Evolutionary conservation across 2,888 invertebrate genomes (phyloP), one percentile per base, ranked within the genome.

Genomic region (Napeogenes sylphis): DNA sequence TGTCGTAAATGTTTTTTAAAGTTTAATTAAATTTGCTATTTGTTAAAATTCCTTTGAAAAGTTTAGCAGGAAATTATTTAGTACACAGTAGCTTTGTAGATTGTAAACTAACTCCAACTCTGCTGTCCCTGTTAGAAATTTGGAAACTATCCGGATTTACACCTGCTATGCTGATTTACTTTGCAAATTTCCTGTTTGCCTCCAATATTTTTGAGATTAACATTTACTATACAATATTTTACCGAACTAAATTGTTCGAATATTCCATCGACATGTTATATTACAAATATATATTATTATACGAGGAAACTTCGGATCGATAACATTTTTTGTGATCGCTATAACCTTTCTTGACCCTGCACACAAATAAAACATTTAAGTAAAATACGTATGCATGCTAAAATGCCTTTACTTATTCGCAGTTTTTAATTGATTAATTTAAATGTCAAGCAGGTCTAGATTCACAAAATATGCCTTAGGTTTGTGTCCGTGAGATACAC

Each of bases 91-190:
- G n/a, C 47, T n/a, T 14, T 47, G 47, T 47, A 47, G 47, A 13
- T n/a, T 13, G 47, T 47, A 47, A 62, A 62, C 56, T 60, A 53
- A 54, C 58, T 60, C 21, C 45, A 62, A 62, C 59, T 62, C 45
- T 46, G 57, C 38, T n/a, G 46, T 63, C 51, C 21, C 51, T 55
- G 45, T 56, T 59, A 32, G 45, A 42, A 45, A 58, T 56, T 59
- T 59, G 56, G 21, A 21, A 53, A 46, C 46, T 32, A 14, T 55
- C 30, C 56, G 32, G 47, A 55, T 58, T 62, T 58, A 58, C 58
- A 55, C 54, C 55, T 46, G 53, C 45, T 47, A 14, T 35, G 33
- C 21, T 58, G 21, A 30, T 42, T 45, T 58, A 51, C 38, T 57
- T 46, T 30, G 46, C 46, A 13, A 13, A 33, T 47, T 47, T 47